These are phyloP conservation scores for Pseudorhiza aurosa DNA, from an alignment of 30 jellyfish, hydroid and myxozoan species.

Conservation along the genomic window DNA sequence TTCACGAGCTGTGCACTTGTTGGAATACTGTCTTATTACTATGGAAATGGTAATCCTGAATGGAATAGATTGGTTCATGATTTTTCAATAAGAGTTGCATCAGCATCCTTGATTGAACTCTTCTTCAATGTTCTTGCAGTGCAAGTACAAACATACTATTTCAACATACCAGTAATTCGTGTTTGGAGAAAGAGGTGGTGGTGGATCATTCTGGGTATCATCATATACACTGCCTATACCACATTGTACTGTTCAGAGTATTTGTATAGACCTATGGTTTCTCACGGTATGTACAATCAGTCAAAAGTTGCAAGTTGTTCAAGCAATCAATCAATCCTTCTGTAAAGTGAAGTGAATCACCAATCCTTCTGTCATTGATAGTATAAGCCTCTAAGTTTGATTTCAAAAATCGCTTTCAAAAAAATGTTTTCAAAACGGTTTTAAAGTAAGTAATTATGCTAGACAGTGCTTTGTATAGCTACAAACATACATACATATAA, in stretches of 20 bases:
- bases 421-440: too few species aligned
- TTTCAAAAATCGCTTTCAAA: too few species aligned
- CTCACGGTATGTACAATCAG: constrained; percentile 5
- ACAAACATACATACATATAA: too few species aligned
- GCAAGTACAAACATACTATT: constrained; percentile 47
- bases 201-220: constrained; percentile 22
- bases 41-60: constrained; percentile 9
- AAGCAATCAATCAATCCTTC: too few species aligned
- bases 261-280: constrained; percentile 25
- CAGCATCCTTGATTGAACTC: constrained; percentile 36
- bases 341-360: not conserved
- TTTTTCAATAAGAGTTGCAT: constrained; percentile 9
- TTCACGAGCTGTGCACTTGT: constrained; percentile 63
- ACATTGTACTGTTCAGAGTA: constrained; percentile 52
- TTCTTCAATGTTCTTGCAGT: constrained; percentile 19
- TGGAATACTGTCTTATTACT: constrained; percentile 15
- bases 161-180: constrained; percentile 58
- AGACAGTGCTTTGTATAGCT: too few species aligned
- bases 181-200: constrained; percentile 64
- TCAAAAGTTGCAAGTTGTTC: constrained; percentile 15
- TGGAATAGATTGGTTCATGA: not conserved
- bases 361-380: too few species aligned
- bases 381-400: too few species aligned
- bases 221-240: constrained; percentile 28
- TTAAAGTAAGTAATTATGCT: too few species aligned